Evolutionary conservation across 1,140 invertebrate species (phyloP), one percentile per base, ranked within the genome.

Genomic region (Drosophila persimilis): DNA sequence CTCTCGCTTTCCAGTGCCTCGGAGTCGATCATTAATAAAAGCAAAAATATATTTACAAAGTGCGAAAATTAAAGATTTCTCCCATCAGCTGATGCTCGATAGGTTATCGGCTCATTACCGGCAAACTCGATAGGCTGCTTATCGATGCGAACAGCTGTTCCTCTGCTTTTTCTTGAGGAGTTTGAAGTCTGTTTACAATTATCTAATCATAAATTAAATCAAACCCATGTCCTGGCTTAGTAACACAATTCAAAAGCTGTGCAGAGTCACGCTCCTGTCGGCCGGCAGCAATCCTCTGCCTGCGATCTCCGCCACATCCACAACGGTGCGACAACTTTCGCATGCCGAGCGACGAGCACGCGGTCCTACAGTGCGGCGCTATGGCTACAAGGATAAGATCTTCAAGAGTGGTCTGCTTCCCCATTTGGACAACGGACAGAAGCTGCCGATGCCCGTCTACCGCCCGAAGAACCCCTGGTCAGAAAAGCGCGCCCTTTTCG

Each of bases 401-500:
- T 92, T 94, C 73, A 92, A 93, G 76, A 92, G 91, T 56, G 96
- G 96, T n/a, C 75, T 94, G 11, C 90, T 97, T 43, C 96, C 96
- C 0, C 93, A 95, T 71, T 78, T 92, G 24, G 91, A 92, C 59
- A 92, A 91, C 46, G 92, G 92, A 22, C 86, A 90, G 24, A 91
- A 90, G 73, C 76, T 95, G n/a, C 93, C 94, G 11, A 94, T 97
- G 80, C 95, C 95, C 2, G 90, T 93, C 35, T 91, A 91, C 72
- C 93, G 93, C 64, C 96, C 96, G 0, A 94, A 92, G 75, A 93
- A 97, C 92, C 62, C 83, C 1, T 99, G 97, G 97, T 81, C 89
- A 8, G 92, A 95, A 75, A 95, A 95, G 74, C 93, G 94, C 89
- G 97, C 97, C 8, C 85, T 97, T 0, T 98, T 97, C 93, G 98